A percentile compares a stretch with the other conserved stretches of the same genome.
Conservation (phyloP, 23 tunicate species). For the Trididemnum clinides region DNA sequence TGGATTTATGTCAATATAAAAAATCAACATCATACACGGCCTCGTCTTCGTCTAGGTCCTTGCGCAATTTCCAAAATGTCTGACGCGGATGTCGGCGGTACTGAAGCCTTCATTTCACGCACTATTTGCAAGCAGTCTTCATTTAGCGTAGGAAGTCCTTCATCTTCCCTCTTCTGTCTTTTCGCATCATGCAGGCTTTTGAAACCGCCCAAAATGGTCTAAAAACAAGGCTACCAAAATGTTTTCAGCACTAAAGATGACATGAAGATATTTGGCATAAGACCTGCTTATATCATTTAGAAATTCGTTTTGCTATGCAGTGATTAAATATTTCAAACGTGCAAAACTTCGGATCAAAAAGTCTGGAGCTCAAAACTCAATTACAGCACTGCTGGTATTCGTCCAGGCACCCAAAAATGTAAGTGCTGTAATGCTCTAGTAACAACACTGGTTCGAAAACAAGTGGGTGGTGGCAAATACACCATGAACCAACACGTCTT, state of each 20-base stretch:
- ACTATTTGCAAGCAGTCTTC: conserved; percentile 75
- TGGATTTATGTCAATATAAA: too few relatives aligned
- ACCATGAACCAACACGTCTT: too few relatives aligned
- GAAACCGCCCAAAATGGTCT: conserved; percentile 81
- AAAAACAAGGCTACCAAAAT: too few relatives aligned
- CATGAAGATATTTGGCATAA: too few relatives aligned
- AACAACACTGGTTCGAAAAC: too few relatives aligned
- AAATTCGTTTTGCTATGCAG: neutral
- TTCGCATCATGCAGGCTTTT: conserved; percentile 42
- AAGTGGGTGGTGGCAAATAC: too few relatives aligned
- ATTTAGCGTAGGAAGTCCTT: conserved; percentile 43
- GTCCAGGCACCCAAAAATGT: too few relatives aligned
- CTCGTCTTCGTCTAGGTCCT: conserved; percentile 55
- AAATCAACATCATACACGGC: conserved; percentile 34
- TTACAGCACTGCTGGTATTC: too few relatives aligned
- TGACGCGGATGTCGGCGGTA: conserved; percentile 79
- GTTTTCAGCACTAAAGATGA: too few relatives aligned
- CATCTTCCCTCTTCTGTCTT: conserved; percentile 42
- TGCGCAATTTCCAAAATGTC: conserved; percentile 75
- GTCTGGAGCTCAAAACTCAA: too few relatives aligned
- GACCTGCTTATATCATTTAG: too few relatives aligned
- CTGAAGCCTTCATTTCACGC: conserved; percentile 85
- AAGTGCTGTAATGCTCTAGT: too few relatives aligned
- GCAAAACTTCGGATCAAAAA: neutral
- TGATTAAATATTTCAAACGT: neutral